These are phyloP conservation scores for Phymatocera aterrima DNA, from an alignment of 2,888 invertebrate species.

Conservation along the genomic window DNA sequence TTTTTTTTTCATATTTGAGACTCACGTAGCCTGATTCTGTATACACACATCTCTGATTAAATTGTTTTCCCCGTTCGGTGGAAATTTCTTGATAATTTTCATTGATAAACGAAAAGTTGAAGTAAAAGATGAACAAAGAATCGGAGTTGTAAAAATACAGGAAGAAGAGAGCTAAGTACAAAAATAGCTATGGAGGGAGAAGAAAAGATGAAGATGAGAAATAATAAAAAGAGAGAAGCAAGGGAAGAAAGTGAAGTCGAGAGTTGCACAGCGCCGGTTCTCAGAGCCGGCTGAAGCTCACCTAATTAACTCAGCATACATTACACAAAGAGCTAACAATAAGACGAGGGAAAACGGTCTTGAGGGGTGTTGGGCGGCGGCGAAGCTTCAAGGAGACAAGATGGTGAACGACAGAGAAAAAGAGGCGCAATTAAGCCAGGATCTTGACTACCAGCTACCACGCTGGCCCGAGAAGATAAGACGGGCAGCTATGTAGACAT, in stretches of 20 bases:
- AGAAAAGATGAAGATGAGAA: not conserved
- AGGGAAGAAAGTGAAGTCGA: not conserved
- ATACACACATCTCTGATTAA: too few species aligned
- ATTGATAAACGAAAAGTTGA: not conserved
- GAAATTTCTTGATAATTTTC: too few species aligned
- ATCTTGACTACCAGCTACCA: not conserved
- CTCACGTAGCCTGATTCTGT: too few species aligned
- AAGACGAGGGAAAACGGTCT: slow-evolving; percentile 41
- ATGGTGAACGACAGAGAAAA: slow-evolving; percentile 25
- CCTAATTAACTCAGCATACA: slow-evolving; percentile 63
- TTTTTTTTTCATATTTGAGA: too few species aligned
- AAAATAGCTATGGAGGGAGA: too few species aligned
- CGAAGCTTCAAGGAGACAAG: slow-evolving; percentile 11
- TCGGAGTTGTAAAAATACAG: not conserved
- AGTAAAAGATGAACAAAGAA: not conserved
- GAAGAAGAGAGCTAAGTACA: not conserved
- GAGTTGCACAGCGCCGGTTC: not conserved
- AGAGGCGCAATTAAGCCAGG: slow-evolving; percentile 36
- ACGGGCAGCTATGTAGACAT: not conserved
- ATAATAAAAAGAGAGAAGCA: not conserved
- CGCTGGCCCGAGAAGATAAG: slow-evolving; percentile 21
- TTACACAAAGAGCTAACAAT: slow-evolving; percentile 53
- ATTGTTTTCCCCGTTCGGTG: too few species aligned
- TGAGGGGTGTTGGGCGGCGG: slow-evolving; percentile 35
- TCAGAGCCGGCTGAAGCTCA: slow-evolving; percentile 49